These are phyloP conservation scores for Tigriopus californicus DNA, from an alignment of 2,888 invertebrate genomes.

Conservation along the genomic window DNA sequence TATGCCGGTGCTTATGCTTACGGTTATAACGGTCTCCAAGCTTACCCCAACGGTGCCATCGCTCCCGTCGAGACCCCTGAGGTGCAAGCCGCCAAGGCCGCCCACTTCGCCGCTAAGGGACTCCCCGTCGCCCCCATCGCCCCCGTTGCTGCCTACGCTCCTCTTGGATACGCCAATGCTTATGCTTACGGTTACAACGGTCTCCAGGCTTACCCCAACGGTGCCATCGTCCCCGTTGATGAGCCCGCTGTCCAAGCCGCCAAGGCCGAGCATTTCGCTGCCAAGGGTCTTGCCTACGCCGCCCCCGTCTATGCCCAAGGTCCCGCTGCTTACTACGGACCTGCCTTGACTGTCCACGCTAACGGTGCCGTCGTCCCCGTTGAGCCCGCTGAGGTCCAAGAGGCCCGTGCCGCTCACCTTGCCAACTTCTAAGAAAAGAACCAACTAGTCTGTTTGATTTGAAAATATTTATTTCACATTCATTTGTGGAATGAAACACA, in stretches of 20 bases:
- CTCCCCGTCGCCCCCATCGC: background rate
- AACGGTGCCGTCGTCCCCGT: conserved; percentile 15
- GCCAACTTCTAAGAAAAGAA: conserved; percentile 1
- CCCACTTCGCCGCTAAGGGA: conserved; percentile 1
- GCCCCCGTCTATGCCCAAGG: background rate
- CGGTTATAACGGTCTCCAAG: background rate
- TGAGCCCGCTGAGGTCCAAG: conserved; percentile 6
- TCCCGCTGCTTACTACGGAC: background rate
- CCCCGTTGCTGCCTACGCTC: too few species aligned
- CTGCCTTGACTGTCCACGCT: conserved; percentile 13
- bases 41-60: conserved; percentile 4
- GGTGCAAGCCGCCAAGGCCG: background rate
- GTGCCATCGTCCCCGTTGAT: conserved; percentile 14
- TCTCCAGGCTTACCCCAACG: conserved; percentile 14
- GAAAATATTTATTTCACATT: too few species aligned
- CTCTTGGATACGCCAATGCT: background rate
- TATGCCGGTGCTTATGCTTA: background rate
- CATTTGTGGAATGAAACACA: too few species aligned
- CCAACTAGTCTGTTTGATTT: background rate
- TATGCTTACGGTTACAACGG: background rate
- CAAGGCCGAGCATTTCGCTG: conserved; percentile 13
- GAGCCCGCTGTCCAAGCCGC: conserved; percentile 4
- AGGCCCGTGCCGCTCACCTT: conserved; percentile 15
- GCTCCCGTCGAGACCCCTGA: background rate
- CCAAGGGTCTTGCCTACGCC: background rate